phyloP scores from a whole-genome alignment of 1,140 invertebrate genomes.

The Spodoptera frugiperda region DNA sequence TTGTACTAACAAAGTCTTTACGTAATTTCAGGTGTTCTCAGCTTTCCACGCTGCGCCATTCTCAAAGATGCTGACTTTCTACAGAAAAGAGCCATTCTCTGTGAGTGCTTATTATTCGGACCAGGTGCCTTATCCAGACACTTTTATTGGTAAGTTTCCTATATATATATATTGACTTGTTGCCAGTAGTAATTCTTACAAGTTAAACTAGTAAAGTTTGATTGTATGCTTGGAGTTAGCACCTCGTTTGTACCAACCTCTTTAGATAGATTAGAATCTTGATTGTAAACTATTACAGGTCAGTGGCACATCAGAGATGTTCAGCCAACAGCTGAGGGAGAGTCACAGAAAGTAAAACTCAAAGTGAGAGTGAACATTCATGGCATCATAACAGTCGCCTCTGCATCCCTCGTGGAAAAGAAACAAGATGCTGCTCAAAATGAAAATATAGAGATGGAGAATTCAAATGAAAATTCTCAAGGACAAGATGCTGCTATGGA shows the following conservation, averaged over 20 bases:
- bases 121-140: slow-evolving; percentile 90
- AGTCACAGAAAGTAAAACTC: slow-evolving; percentile 97
- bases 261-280: too few species aligned
- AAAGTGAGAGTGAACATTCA: slow-evolving; percentile 97
- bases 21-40: slow-evolving; percentile 91
- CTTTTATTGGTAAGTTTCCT: slow-evolving; percentile 90
- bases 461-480: slow-evolving; percentile 78
- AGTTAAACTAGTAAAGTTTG: too few species aligned
- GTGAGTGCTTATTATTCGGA: slow-evolving; percentile 94
- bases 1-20: neutral
- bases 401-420: slow-evolving; percentile 95
- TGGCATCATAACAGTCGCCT: slow-evolving; percentile 95
- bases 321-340: slow-evolving; percentile 93
- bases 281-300: slow-evolving; percentile 84
- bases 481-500: slow-evolving; percentile 84
- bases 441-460: slow-evolving; percentile 87
- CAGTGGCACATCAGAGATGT: slow-evolving; percentile 95
- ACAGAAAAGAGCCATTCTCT: slow-evolving; percentile 94
- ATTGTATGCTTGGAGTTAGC: too few species aligned
- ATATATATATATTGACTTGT: too few species aligned
- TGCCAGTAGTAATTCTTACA: too few species aligned
- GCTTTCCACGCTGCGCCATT: slow-evolving; percentile 96
- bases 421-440: slow-evolving; percentile 88
- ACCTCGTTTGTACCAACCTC: too few species aligned
- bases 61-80: slow-evolving; percentile 97